Percentiles rank a stretch among this genome's conserved stretches.
Evolutionary conservation across 2,888 invertebrate genomes (phyloP).

Genomic region (Ophraella communa): DNA sequence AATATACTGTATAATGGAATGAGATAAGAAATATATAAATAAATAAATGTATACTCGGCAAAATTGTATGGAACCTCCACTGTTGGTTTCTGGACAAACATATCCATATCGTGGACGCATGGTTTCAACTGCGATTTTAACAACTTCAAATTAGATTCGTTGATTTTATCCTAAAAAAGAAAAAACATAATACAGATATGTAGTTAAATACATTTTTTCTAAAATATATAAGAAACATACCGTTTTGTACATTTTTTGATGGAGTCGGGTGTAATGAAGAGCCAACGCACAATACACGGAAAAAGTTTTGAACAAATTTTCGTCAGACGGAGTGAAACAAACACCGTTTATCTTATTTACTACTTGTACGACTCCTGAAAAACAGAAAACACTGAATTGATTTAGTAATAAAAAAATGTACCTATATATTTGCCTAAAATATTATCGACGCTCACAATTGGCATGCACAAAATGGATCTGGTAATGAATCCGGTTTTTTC

Average conservation of each 20-base stretch:
- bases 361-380: slow-evolving; percentile 65
- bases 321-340: slow-evolving; percentile 63
- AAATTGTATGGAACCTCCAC: slow-evolving; percentile 61
- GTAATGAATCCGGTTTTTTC: slow-evolving; percentile 65
- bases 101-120: slow-evolving; percentile 63
- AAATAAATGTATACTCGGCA: slow-evolving; percentile 55
- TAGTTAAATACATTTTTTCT: neutral
- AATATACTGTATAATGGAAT: neutral
- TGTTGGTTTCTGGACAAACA: slow-evolving; percentile 59
- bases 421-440: slow-evolving; percentile 46
- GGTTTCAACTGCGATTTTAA: slow-evolving; percentile 63
- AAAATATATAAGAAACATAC: slow-evolving; percentile 29
- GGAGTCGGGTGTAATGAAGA: slow-evolving; percentile 65
- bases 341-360: slow-evolving; percentile 63
- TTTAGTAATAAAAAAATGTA: neutral
- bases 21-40: no score
- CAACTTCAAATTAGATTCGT: slow-evolving; percentile 55
- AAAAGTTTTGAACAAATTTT: slow-evolving; percentile 64
- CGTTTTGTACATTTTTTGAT: slow-evolving; percentile 61
- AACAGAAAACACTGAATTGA: neutral
- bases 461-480: slow-evolving; percentile 64
- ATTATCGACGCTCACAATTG: slow-evolving; percentile 61
- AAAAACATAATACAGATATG: slow-evolving; percentile 31
- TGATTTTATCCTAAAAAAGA: slow-evolving; percentile 39
- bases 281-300: slow-evolving; percentile 66